Evolutionary conservation across 2,888 invertebrate genomes (phyloP), one percentile per base, ranked within the genome.

Genomic region (Heteropelma amictum): DNA sequence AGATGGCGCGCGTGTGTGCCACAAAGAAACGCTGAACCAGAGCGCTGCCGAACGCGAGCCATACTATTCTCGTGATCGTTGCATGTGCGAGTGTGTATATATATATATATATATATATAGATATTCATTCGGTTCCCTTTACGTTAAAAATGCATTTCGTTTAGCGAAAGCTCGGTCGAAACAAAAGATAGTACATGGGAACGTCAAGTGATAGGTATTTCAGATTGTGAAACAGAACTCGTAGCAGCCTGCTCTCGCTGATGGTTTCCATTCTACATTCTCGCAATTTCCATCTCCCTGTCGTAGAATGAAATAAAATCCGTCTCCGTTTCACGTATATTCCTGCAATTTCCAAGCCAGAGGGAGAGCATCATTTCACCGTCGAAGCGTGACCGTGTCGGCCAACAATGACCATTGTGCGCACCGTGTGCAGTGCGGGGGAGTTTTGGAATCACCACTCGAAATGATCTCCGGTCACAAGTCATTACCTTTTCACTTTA

Each of bases 401-500:
- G 85, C 82, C 87, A 87, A 88, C 88, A 88, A 87, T 87, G 84
- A 85, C 82, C 82, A 83, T 86, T 86, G 85, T 83, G 67, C 47
- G 38, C 68, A 69, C 80, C 82, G 72, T 80, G 81, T 77, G 75
- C 80, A 79, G 23, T 69, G 77, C 79, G 81, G 77, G 63, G 58
- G 51, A 45, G 67, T 56, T 76, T 63, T 58, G 45, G 58, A 68
- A 68, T 63, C 75, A 71, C 82, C 84, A 83, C 84, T 86, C 83
- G 80, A 86, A 87, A 87, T 86, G 85, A 87, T 87, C 85, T 83
- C 83, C 87, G 85, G 87, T 88, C 88, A 88, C 88, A 85, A 87
- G 87, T 87, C 88, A 87, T 88, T 88, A 86, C 85, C 85, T 87
- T 87, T 86, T 87, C 87, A 85, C 86, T 88, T 87, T 86, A 85